These are phyloP conservation scores for Calameuta idolon DNA, from an alignment of 2,888 invertebrate genomes.

Conservation along the genomic window DNA sequence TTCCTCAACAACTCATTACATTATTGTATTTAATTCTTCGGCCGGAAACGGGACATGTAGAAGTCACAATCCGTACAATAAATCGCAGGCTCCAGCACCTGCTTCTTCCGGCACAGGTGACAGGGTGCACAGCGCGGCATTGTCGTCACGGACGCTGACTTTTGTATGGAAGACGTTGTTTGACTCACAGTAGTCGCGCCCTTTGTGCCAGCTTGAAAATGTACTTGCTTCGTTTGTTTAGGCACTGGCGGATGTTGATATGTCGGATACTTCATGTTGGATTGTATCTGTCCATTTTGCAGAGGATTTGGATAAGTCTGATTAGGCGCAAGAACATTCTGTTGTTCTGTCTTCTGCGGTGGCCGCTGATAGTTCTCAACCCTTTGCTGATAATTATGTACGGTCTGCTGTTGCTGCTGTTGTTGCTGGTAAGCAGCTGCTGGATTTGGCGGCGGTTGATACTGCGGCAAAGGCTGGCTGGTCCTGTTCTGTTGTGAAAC, in stretches of 20 bases:
- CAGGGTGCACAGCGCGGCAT: slow-evolving; percentile 76
- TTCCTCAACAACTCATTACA: not conserved
- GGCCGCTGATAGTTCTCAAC: slow-evolving; percentile 59
- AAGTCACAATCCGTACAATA: slow-evolving; percentile 94
- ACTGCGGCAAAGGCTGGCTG: slow-evolving; percentile 62
- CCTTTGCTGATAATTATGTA: slow-evolving; percentile 44
- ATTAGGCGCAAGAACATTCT: slow-evolving; percentile 53
- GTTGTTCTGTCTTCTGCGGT: slow-evolving; percentile 66
- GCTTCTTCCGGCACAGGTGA: slow-evolving; percentile 88
- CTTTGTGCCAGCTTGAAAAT: slow-evolving; percentile 81
- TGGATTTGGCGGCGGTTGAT: slow-evolving; percentile 65
- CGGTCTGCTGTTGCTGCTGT: slow-evolving; percentile 51
- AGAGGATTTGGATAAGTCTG: slow-evolving; percentile 59
- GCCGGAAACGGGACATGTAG: slow-evolving; percentile 89
- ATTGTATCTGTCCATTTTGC: slow-evolving; percentile 58
- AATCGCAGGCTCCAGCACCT: slow-evolving; percentile 80
- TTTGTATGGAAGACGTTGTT: slow-evolving; percentile 82
- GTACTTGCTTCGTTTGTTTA: slow-evolving; percentile 74
- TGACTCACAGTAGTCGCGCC: slow-evolving; percentile 72
- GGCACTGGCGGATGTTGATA: slow-evolving; percentile 76
- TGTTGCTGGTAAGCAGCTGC: slow-evolving; percentile 50
- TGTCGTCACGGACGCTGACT: slow-evolving; percentile 64
- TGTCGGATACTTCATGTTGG: slow-evolving; percentile 68
- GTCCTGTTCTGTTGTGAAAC: slow-evolving; percentile 48
- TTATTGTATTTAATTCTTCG: slow-evolving; percentile 68